These are phyloP conservation scores for Chauna torquata DNA, from an alignment of 2,113 vertebrate species.

Conservation along the genomic window DNA sequence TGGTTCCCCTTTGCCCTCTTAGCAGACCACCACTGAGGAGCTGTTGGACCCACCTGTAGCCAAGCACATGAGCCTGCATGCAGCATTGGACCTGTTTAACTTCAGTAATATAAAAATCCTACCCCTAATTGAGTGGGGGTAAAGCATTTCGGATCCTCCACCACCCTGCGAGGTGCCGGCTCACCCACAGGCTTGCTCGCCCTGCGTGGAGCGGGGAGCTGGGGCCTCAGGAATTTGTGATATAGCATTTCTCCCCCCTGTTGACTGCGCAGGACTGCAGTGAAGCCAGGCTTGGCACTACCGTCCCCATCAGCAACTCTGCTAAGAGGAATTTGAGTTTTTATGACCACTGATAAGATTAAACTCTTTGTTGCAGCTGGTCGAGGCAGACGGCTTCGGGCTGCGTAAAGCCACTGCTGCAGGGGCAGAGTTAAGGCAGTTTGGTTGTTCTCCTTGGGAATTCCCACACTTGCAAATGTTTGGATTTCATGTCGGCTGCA, in stretches of 20 bases:
- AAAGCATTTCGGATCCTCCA: background rate
- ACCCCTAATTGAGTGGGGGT: background rate
- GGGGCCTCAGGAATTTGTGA: conserved; percentile 41
- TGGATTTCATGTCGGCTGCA: conserved; percentile 28
- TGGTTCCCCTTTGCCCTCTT: rapidly evolving
- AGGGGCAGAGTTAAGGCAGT: conserved; percentile 15
- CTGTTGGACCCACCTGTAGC: background rate
- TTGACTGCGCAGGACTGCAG: conserved; percentile 24
- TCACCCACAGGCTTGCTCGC: rapidly evolving
- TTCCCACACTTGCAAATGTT: conserved; percentile 60
- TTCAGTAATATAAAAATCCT: background rate
- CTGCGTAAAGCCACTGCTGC: background rate
- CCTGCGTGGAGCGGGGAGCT: background rate
- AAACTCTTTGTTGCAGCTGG: conserved; percentile 64
- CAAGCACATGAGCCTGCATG: background rate
- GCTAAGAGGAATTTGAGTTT: conserved; percentile 62
- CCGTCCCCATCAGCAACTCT: conserved; percentile 65
- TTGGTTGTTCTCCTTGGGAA: conserved; percentile 54
- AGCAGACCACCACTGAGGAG: background rate
- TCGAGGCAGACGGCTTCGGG: background rate
- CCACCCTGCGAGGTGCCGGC: rapidly evolving
- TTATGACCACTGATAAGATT: conserved; percentile 72
- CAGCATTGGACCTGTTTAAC: background rate
- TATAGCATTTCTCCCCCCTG: background rate
- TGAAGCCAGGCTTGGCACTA: conserved; percentile 64